Conservation (phyloP, 2,888 invertebrate genomes). For the Exocentrus adspersus region DNA sequence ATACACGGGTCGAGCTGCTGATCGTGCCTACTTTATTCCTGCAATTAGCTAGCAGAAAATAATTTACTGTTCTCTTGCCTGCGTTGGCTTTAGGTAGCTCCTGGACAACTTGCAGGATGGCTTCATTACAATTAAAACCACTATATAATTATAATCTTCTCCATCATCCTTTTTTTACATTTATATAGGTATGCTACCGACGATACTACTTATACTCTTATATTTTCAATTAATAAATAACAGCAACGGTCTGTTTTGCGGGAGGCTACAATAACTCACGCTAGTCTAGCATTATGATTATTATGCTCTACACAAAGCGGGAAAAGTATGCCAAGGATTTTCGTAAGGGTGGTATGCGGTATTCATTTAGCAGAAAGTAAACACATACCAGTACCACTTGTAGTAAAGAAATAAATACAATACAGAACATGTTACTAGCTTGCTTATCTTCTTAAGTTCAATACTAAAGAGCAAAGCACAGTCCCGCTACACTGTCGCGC, state of each 20-base stretch:
- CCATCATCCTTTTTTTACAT: background rate
- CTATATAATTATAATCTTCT: slow-evolving; percentile 1
- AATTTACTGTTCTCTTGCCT: slow-evolving; percentile 29
- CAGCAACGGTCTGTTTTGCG: background rate
- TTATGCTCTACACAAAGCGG: background rate
- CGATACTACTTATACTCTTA: background rate
- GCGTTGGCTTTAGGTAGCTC: slow-evolving; percentile 25
- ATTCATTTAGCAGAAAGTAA: background rate
- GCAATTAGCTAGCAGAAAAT: slow-evolving; percentile 34
- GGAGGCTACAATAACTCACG: background rate
- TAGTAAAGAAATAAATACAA: too few species aligned
- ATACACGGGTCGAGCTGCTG: slow-evolving; percentile 28
- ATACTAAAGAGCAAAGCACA: background rate
- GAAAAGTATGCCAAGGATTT: slow-evolving; percentile 11
- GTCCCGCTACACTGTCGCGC: too few species aligned
- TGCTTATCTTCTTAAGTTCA: background rate
- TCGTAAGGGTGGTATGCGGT: slow-evolving; percentile 6
- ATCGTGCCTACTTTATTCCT: slow-evolving; percentile 31
- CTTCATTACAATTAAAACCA: slow-evolving; percentile 16
- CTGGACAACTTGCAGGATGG: slow-evolving; percentile 23
- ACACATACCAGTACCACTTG: too few species aligned
- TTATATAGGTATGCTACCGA: too few species aligned
- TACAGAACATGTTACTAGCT: too few species aligned
- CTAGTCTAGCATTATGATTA: background rate
- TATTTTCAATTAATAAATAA: background rate